phyloP scores from a whole-genome alignment of 2,888 invertebrate genomes.

The Pardosa pseudoannulata region DNA sequence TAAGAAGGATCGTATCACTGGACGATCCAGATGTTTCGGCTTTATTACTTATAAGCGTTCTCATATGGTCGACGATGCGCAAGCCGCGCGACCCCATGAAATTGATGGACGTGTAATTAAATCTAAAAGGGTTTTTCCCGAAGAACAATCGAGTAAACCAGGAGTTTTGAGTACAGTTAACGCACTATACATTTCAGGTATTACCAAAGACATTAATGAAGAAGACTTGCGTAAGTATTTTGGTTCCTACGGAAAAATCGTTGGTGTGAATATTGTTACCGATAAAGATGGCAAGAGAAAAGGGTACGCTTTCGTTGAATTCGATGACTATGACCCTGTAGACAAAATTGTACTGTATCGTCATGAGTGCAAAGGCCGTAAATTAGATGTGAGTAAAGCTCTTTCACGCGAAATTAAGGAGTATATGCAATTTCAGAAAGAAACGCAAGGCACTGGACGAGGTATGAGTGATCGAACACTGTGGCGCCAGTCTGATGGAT shows the following conservation, averaged over 20 bases:
- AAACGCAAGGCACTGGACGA: constrained; percentile 20
- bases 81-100: constrained; percentile 85
- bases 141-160: constrained; percentile 84
- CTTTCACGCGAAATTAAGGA: constrained; percentile 89
- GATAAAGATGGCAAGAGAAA: constrained; percentile 96
- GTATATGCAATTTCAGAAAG: constrained; percentile 77
- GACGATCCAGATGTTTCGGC: constrained; percentile 97
- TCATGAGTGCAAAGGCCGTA: constrained; percentile 85
- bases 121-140: constrained; percentile 84
- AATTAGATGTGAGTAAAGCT: constrained; percentile 94
- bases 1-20: constrained; percentile 96
- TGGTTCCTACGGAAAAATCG: constrained; percentile 85
- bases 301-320: constrained; percentile 97
- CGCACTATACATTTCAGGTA: constrained; percentile 94
- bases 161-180: constrained; percentile 96
- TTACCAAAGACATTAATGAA: constrained; percentile 94
- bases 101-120: constrained; percentile 97
- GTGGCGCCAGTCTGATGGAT: constrained; percentile 59
- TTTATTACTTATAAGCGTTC: constrained; percentile 97
- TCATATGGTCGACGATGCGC: constrained; percentile 89
- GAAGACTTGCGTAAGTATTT: constrained; percentile 88
- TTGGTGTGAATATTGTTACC: constrained; percentile 89
- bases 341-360: constrained; percentile 88
- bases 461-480: constrained; percentile 65
- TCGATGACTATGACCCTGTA: constrained; percentile 97